A percentile compares a stretch with the other conserved stretches of the same genome.
Evolutionary conservation across 2,113 vertebrate genomes (phyloP).

Genomic region (Otocyon megalotis): DNA sequence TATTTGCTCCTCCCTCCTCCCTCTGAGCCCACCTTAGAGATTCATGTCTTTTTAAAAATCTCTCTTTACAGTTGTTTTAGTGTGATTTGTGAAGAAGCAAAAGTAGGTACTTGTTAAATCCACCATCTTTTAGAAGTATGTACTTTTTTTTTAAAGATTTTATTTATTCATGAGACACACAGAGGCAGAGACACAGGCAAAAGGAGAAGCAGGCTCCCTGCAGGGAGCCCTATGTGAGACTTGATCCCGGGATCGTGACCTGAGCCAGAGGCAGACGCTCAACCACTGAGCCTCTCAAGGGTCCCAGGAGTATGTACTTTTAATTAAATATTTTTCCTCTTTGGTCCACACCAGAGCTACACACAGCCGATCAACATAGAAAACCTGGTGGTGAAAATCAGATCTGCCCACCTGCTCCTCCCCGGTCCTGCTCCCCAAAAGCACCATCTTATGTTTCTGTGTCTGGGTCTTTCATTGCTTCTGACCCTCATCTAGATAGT

Average conservation of each 20-base stretch:
- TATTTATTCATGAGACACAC: too few relatives aligned
- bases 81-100: neutral
- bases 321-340: neutral
- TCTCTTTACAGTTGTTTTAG: too few relatives aligned
- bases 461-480: neutral
- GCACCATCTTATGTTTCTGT: neutral
- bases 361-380: neutral
- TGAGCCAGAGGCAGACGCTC: too few relatives aligned
- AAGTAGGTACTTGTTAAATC: neutral
- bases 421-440: neutral
- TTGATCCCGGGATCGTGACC: too few relatives aligned
- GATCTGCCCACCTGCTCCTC: neutral
- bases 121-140: neutral
- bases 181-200: too few relatives aligned
- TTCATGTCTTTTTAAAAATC: neutral
- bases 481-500: neutral
- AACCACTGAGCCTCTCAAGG: too few relatives aligned
- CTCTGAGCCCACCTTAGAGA: too few relatives aligned
- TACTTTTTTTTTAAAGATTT: neutral
- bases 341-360: neutral
- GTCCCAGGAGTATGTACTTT: neutral
- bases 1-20: neutral
- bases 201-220: too few relatives aligned
- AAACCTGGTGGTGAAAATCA: neutral
- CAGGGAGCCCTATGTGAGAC: too few relatives aligned